Base-by-base conservation (phyloP, 2,797 vertebrate genomes). In the Pseudopleuronectes americanus region DNA sequence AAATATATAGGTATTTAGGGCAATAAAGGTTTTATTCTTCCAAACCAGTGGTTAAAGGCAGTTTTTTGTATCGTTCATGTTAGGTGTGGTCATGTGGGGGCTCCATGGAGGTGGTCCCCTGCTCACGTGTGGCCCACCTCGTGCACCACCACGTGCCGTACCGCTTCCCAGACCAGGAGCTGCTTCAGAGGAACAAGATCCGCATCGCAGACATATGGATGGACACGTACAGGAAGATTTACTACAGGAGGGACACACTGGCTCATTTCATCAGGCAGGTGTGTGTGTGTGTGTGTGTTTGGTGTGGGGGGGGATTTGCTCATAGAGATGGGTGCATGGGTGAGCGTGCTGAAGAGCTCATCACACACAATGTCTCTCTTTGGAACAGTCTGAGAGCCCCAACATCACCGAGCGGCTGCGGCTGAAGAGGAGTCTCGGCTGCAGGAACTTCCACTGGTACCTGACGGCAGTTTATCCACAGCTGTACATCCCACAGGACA, bases 61-160 rank as follows among this genome's bases (percentile, higher is more conserved):
- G 10, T 45, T 48, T 57, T 54, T 1, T 45, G 7, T 21, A 26
- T n/a, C 14, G 17, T 38, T 69, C 1, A 4, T 21, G 0, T 48
- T 14, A 5, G 96, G 95, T 95, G 57, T 98, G 96, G 96, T 95
- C 96, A n/a, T 98, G 96, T 14, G 96, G 96, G 6, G 96, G 96
- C 55, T 94, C 95, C 4, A 90, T 98, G 67, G 96, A 97, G 92
- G 90, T 98, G 74, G 89, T 96, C 17, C 96, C 96, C 2, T 98
- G 96, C 64, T 98, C 96, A 21, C 92, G 94, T 6, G 96, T 97
- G 63, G 96, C 95, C 6, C 95, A 96, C 0, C 60, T 96, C 22
- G 87, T 91, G 77, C 87, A 38, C 67, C 92, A 62, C 57, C 92
- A 90, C 64, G 81, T 86, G n/a, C 84, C 85, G 0, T 73, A 0